These are phyloP conservation scores for Anthoscopus minutus DNA, from an alignment of 2,113 vertebrate genomes.

Conservation along the genomic window DNA sequence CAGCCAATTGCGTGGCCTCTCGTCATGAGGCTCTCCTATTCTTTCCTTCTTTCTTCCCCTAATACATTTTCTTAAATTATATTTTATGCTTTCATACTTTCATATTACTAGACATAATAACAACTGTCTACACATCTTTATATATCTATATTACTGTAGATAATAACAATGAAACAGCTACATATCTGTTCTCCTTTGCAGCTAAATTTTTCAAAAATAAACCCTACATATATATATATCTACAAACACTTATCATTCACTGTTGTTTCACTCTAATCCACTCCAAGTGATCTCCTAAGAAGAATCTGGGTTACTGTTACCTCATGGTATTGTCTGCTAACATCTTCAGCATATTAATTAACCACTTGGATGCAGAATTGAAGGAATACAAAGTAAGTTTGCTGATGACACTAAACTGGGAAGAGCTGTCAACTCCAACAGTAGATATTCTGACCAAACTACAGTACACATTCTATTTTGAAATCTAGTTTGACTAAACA, in stretches of 20 bases:
- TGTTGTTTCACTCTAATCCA: background rate
- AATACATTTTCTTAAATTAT: background rate
- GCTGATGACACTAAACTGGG: background rate
- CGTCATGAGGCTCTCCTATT: rapidly evolving
- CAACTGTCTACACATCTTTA: background rate
- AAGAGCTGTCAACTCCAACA: rapidly evolving
- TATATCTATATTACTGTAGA: background rate
- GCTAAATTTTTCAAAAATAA: background rate
- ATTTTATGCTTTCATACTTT: background rate
- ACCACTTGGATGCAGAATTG: background rate
- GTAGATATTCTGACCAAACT: background rate
- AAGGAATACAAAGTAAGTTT: background rate
- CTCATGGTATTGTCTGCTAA: rapidly evolving
- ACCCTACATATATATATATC: too few relatives aligned
- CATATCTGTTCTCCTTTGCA: background rate
- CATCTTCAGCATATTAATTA: background rate
- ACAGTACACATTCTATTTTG: background rate
- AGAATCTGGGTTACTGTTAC: background rate
- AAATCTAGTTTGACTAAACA: background rate
- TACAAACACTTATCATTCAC: rapidly evolving
- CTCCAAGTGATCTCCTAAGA: background rate
- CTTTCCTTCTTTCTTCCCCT: background rate
- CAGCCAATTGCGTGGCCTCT: too few relatives aligned
- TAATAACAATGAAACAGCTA: background rate
- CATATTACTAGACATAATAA: background rate